Base-by-base conservation (phyloP, 2,797 vertebrate genomes). In the Novumbra hubbsi region DNA sequence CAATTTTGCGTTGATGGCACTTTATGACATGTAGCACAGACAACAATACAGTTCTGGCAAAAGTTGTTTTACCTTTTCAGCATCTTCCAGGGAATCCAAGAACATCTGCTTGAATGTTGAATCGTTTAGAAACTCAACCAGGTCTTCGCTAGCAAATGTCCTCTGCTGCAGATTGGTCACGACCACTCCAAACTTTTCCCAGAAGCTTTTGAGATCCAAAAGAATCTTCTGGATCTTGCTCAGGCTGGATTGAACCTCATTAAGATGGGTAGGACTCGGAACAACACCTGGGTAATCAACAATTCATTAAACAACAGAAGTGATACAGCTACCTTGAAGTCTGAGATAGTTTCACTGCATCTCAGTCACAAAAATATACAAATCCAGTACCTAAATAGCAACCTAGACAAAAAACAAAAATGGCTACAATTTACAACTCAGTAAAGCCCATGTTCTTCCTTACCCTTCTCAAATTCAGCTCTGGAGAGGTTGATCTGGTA, bases 211-310 rank as follows among this genome's bases (percentile, higher is more conserved):
- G 8, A 71, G 69, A 0, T 76, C 2, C 49, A 71, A n/a, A 5
- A 76, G 69, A 66, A 70, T 57, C 3, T 65, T 4, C 12, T 71
- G 74, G 21, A 76, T 57, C 41, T 66, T 19, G 16, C 9, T 38
- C 45, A 76, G 62, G 16, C 1, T n/a, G 12, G 12, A 14, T 15
- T 71, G 74, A 15, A 71, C 74, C 0, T 71, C 48, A n/a, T 1
- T 16, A 11, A 76, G 69, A 24, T 30, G 11, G 41, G 38, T 8
- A 64, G 41, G 9, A 1, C 34, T 28, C 0, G 74, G 68, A 21
- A 71, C 49, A 9, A 12, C 9, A 34, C 68, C 74, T 71, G 32
- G 57, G 14, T 2, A 27, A 38, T 28, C 60, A 63, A 63, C 32
- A 32, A 32, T 32, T 2, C 32, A 32, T 2, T 2, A 32, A 32